These are phyloP conservation scores for Ceyx erithaca DNA, from an alignment of 2,797 vertebrate species.

Conservation along the genomic window DNA sequence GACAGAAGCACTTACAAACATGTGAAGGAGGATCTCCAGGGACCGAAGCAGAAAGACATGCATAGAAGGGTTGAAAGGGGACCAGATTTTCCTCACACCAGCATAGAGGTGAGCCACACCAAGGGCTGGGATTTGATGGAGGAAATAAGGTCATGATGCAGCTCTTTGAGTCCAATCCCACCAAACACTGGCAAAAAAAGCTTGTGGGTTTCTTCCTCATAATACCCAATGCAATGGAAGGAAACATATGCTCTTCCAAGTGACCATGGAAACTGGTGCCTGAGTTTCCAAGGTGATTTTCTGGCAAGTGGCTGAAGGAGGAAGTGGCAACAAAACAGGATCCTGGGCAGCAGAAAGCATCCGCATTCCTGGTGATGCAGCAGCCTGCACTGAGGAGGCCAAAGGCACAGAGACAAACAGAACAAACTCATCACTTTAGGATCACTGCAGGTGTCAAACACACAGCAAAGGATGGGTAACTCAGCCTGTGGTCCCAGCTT, in stretches of 20 bases:
- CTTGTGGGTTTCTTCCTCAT: background rate
- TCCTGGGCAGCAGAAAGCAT: slow-evolving; percentile 2
- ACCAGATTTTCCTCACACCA: background rate
- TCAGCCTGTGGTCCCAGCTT: background rate
- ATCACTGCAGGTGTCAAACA: background rate
- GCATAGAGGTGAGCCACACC: background rate
- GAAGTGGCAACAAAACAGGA: slow-evolving; percentile 46
- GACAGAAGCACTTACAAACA: background rate
- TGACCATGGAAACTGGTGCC: slow-evolving; percentile 67
- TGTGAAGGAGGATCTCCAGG: background rate
- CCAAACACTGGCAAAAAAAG: background rate
- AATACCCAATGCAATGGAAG: background rate
- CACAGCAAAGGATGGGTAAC: background rate
- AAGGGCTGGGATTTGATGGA: background rate
- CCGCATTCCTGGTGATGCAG: slow-evolving; percentile 2
- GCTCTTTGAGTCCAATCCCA: background rate
- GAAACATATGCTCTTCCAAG: slow-evolving; percentile 19
- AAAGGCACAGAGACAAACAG: background rate
- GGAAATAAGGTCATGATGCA: background rate
- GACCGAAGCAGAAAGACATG: background rate
- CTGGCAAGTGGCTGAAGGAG: slow-evolving; percentile 41
- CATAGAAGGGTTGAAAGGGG: background rate
- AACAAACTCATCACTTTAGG: background rate
- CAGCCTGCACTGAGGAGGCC: background rate
- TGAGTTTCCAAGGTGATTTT: slow-evolving; percentile 73